These are phyloP conservation scores for Myrmecophaga tridactyla DNA, from an alignment of 2,113 vertebrate genomes.

Conservation along the genomic window DNA sequence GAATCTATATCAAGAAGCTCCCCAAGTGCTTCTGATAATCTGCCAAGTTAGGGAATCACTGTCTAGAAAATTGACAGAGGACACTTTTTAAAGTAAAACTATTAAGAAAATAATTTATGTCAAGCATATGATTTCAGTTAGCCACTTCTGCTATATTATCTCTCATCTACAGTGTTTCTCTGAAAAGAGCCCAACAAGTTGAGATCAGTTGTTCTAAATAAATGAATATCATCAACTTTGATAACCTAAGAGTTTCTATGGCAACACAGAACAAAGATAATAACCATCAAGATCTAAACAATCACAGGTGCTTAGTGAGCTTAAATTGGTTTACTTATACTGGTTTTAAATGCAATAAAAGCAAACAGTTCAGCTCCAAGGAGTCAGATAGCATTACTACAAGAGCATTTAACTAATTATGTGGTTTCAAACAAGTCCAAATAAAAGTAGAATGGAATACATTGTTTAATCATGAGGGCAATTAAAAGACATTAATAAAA, in stretches of 20 bases:
- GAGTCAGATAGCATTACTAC: conserved; percentile 44
- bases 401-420: conserved; percentile 31
- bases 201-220: conserved; percentile 44
- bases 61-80: background rate
- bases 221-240: background rate
- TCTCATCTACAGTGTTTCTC: background rate
- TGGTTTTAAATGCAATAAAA: conserved; percentile 74
- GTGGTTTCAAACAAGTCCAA: conserved; percentile 50
- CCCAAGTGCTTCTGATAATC: background rate
- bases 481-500: conserved; percentile 75
- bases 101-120: background rate
- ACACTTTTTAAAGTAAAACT: background rate
- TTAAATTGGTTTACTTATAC: conserved; percentile 70
- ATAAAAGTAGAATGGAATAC: conserved; percentile 71
- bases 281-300: conserved; percentile 63
- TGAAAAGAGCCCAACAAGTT: conserved; percentile 25
- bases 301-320: conserved; percentile 68
- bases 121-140: background rate
- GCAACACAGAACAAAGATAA: conserved; percentile 36
- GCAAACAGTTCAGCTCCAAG: background rate
- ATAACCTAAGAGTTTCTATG: conserved; percentile 27
- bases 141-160: background rate
- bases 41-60: background rate
- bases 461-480: conserved; percentile 76
- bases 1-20: background rate